phyloP scores from a whole-genome alignment of 2,113 vertebrate species.

The Macaca nemestrina region DNA sequence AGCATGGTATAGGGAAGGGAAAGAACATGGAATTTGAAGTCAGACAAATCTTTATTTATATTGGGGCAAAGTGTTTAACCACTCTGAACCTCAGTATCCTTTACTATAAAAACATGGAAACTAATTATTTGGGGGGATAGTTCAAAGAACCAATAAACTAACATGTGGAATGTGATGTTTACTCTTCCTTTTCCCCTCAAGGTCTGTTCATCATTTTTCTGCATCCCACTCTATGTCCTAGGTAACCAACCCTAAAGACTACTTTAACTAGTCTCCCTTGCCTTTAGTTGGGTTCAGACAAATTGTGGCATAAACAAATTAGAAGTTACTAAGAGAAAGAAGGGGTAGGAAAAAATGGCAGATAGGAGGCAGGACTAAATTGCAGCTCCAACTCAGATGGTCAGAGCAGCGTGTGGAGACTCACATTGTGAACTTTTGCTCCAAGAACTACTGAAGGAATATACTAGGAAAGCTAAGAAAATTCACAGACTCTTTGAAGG shows the following conservation, averaged over 20 bases:
- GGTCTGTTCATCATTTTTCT: not conserved
- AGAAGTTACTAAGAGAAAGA: not conserved
- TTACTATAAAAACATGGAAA: not conserved
- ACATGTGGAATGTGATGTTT: not conserved
- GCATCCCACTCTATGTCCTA: not conserved
- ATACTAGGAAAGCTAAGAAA: too few relatives aligned
- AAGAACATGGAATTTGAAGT: not conserved
- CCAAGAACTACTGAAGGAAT: too few relatives aligned
- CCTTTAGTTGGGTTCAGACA: not conserved
- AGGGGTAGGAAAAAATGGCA: too few relatives aligned
- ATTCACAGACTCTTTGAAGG: too few relatives aligned
- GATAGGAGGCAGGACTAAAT: too few relatives aligned
- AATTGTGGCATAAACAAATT: not conserved
- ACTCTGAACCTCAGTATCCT: not conserved
- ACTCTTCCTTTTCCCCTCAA: not conserved
- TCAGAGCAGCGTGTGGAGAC: too few relatives aligned
- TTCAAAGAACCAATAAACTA: not conserved
- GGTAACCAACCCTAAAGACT: not conserved
- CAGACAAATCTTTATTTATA: not conserved
- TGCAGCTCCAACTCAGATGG: too few relatives aligned
- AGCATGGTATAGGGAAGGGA: not conserved
- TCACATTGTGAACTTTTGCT: too few relatives aligned
- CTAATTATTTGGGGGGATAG: not conserved
- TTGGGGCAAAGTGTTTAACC: not conserved
- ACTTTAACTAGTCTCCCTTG: not conserved